Conservation (phyloP, 2,888 invertebrate genomes). For the Marronus borbonicus region DNA sequence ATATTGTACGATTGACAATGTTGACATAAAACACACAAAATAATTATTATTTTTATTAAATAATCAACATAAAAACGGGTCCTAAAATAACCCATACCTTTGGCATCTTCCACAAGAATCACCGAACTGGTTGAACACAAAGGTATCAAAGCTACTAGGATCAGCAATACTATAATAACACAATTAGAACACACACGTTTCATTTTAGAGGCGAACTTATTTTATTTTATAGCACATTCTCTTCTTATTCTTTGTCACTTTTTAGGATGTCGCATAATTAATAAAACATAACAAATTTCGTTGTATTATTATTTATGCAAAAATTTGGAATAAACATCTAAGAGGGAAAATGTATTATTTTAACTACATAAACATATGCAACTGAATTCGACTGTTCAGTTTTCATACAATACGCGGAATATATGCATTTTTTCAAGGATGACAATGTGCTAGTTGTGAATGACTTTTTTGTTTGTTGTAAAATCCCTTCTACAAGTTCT, state of each 20-base stretch:
- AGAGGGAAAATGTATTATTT: background rate
- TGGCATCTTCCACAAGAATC: conserved; percentile 66
- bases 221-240: conserved; percentile 41
- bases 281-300: background rate
- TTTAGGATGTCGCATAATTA: background rate
- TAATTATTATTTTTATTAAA: too few species aligned
- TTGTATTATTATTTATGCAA: background rate
- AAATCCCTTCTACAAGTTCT: conserved; percentile 46
- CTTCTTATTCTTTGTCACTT: background rate
- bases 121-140: conserved; percentile 55
- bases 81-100: conserved; percentile 58
- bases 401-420: conserved; percentile 57
- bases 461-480: conserved; percentile 58
- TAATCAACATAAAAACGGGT: too few species aligned
- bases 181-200: conserved; percentile 55
- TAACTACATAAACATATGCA: background rate
- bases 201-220: conserved; percentile 56
- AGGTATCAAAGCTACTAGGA: conserved; percentile 52
- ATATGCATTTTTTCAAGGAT: conserved; percentile 68
- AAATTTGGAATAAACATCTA: background rate
- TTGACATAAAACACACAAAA: too few species aligned
- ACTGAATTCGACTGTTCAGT: conserved; percentile 39
- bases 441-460: conserved; percentile 60
- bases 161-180: conserved; percentile 60
- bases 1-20: too few species aligned